Conservation (phyloP, 2,888 invertebrate species). For the Papilio protenor region DNA sequence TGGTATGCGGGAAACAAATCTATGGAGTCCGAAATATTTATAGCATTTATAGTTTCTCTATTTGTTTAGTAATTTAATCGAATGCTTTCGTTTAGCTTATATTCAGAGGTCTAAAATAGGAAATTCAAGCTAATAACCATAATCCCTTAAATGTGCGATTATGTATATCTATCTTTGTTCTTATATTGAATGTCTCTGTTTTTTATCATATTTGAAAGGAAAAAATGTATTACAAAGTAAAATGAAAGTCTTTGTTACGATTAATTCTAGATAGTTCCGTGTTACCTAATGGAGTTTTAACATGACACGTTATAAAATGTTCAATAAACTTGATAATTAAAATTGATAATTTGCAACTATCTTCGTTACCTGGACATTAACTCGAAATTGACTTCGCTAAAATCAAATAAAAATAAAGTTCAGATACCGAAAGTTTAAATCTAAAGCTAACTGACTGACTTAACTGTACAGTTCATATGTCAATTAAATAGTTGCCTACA, state of each 20-base stretch:
- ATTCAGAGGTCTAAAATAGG: neutral
- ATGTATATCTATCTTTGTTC: neutral
- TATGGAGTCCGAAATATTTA: slow-evolving; percentile 9
- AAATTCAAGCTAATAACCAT: neutral
- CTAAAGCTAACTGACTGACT: no score
- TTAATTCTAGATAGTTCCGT: neutral
- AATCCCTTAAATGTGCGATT: neutral
- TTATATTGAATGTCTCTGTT: neutral
- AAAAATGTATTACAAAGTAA: neutral
- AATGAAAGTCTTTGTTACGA: neutral
- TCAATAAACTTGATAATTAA: neutral
- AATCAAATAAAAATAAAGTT: neutral
- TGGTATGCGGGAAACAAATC: slow-evolving; percentile 29
- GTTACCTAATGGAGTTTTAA: neutral
- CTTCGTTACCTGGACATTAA: neutral
- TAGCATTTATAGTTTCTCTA: neutral
- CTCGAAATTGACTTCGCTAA: neutral
- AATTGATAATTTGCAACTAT: neutral
- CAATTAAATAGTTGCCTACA: no score
- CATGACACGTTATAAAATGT: neutral
- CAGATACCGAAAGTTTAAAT: neutral
- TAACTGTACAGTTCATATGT: no score
- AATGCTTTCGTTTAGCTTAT: slow-evolving; percentile 1
- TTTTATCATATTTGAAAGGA: neutral
- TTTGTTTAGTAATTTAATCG: slow-evolving; percentile 18